Base-by-base conservation (phyloP, 53 echinoderm and acorn worm species). In the Actinopyga echinites region DNA sequence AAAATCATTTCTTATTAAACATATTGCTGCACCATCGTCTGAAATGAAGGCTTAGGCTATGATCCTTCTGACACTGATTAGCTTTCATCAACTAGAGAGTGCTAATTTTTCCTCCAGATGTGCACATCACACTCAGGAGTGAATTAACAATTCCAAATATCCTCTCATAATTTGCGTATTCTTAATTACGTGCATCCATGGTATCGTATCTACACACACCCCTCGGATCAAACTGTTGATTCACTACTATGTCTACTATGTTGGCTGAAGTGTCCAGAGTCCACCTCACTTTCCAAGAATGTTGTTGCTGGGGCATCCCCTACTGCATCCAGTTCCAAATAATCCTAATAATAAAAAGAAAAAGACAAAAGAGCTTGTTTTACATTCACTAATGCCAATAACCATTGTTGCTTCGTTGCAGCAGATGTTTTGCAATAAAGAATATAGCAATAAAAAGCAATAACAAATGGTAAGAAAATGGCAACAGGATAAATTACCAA, bases 241-340 rank as follows among this genome's bases (percentile, higher is more conserved):
- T 96, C 96, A 65, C 96, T 93, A 80, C 94, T 97, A 80, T 94
- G 94, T 64, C 91, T 87, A 82, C 99, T 99, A 80, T 94, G 90
- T 79, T 93, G 90, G 80, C 99, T 99, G 56, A 90, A 94, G 85
- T 96, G 92, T 45, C 99, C 99, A n/a, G 99, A 99, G 85, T 99
- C 99, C 66, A 99, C 91, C 61, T 99, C 99, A 42, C 85, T 88
- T 65, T 99, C 99, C 60, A 92, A 75, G 53, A 99, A 99, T 9
- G 96, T 96, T 9, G 64, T 92, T 24, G 90, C 86, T 15, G 99
- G 99, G 40, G 90, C 92, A 56, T 94, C 94, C 13, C 99, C 99
- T 57, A 99, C 80, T 23, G 99, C 94, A 56, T 99, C 99, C 33
- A 99, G 85, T 36, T 99, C 99, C 54, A 94, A 87, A 79, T 94